These are phyloP conservation scores for Hirundichthys speculiger DNA, from an alignment of 2,113 vertebrate species.

Conservation along the genomic window DNA sequence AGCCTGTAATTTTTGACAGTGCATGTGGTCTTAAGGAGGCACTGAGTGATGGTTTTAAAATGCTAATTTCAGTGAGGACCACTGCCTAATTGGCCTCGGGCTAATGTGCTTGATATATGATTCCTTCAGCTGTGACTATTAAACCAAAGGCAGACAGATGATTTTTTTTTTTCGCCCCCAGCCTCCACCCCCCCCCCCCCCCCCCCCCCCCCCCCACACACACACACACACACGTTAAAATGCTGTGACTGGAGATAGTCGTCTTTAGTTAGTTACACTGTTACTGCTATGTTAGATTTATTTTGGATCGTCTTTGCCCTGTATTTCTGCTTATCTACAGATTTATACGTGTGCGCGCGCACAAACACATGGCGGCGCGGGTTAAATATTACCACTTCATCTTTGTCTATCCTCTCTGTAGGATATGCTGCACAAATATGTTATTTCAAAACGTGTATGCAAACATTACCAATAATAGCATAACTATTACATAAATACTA, in stretches of 20 bases:
- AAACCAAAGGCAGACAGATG: slow-evolving; percentile 60
- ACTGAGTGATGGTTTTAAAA: slow-evolving; percentile 70
- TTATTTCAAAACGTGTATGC: too few relatives aligned
- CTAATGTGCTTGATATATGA: slow-evolving; percentile 77
- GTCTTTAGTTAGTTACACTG: slow-evolving; percentile 50
- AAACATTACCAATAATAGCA: too few relatives aligned
- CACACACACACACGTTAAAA: slow-evolving; percentile 20
- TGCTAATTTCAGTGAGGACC: slow-evolving; percentile 77
- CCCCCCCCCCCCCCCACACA: background rate
- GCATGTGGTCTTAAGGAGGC: slow-evolving; percentile 54
- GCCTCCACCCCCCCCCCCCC: background rate
- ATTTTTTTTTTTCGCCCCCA: background rate
- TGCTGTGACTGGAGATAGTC: slow-evolving; percentile 1
- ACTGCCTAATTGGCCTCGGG: slow-evolving; percentile 75
- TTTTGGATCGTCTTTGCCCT: slow-evolving; percentile 13
- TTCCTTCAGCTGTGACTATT: slow-evolving; percentile 79
- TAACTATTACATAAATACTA: too few relatives aligned
- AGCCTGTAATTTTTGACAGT: slow-evolving; percentile 60
- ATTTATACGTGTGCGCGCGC: background rate
- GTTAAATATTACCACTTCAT: too few relatives aligned
- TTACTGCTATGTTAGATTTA: slow-evolving; percentile 34
- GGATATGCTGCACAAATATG: too few relatives aligned
- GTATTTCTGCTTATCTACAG: background rate
- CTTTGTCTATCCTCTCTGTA: too few relatives aligned
- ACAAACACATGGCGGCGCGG: too few relatives aligned